A percentile compares a stretch with the other conserved stretches of the same genome.
Evolutionary conservation across 2,888 invertebrate species (phyloP).

Genomic region (Drosophila mimetica): DNA sequence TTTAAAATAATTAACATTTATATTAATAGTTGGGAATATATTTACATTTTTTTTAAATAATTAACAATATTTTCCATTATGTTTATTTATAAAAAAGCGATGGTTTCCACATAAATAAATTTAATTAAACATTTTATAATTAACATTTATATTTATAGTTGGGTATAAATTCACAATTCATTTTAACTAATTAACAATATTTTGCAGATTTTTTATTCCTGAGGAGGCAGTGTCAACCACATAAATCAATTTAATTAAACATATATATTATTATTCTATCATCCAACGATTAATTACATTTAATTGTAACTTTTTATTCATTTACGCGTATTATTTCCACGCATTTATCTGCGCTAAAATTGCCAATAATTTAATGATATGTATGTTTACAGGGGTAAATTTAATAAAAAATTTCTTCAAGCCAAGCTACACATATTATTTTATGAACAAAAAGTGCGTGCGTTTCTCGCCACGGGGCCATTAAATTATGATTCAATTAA

Average conservation of each 20-base stretch:
- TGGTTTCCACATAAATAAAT: too few relatives aligned
- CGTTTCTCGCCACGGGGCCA: slow-evolving; percentile 5
- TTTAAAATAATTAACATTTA: too few relatives aligned
- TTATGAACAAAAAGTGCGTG: slow-evolving; percentile 5
- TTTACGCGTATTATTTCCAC: not conserved
- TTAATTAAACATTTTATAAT: too few relatives aligned
- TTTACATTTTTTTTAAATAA: too few relatives aligned
- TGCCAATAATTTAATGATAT: not conserved
- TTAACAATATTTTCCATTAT: too few relatives aligned
- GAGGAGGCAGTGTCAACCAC: not conserved
- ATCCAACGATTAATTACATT: not conserved
- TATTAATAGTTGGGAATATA: too few relatives aligned
- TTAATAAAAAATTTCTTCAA: not conserved
- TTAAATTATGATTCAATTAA: slow-evolving; percentile 76
- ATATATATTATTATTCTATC: not conserved
- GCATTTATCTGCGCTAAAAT: not conserved
- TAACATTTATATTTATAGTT: too few relatives aligned
- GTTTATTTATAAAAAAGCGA: too few relatives aligned
- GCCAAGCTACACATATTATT: not conserved
- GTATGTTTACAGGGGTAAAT: not conserved
- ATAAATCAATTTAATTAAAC: not conserved
- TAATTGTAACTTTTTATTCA: not conserved
- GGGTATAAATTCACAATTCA: too few relatives aligned
- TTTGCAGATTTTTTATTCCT: not conserved
- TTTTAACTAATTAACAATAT: not conserved